These are phyloP conservation scores for Trichogramma dendrolimi DNA, from an alignment of 2,888 invertebrate genomes.

Conservation along the genomic window DNA sequence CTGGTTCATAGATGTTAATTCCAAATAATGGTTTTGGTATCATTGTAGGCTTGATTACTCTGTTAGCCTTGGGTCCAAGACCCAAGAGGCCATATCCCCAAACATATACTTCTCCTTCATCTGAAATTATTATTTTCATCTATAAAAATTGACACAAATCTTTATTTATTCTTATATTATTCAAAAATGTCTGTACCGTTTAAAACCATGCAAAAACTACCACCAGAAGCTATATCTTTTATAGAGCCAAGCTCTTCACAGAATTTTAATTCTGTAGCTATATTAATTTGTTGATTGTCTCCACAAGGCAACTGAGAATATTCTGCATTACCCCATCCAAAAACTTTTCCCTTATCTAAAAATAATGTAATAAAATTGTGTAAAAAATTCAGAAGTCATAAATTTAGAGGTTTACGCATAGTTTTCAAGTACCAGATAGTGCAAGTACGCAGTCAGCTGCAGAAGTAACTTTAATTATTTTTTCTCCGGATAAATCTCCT, in stretches of 20 bases:
- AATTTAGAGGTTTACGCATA: no score
- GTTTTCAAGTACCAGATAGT: conserved; percentile 63
- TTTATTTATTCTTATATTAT: neutral
- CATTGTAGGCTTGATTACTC: conserved; percentile 63
- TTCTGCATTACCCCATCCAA: conserved; percentile 97
- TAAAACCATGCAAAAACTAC: conserved; percentile 78
- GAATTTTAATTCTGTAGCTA: conserved; percentile 64
- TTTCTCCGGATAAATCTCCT: conserved; percentile 81
- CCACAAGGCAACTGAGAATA: conserved; percentile 74
- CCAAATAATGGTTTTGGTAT: conserved; percentile 84
- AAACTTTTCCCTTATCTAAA: conserved; percentile 80
- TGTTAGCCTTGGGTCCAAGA: conserved; percentile 74
- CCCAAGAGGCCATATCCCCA: conserved; percentile 96
- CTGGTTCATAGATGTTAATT: conserved; percentile 73
- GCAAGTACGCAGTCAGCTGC: conserved; percentile 85
- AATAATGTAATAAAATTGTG: neutral
- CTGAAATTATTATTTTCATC: conserved; percentile 51
- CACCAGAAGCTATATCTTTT: conserved; percentile 76
- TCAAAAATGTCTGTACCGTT: conserved; percentile 60
- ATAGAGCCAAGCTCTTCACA: conserved; percentile 70
- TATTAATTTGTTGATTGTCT: conserved; percentile 67
- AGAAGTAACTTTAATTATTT: conserved; percentile 74
- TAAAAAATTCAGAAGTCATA: neutral
- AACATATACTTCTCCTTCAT: conserved; percentile 76
- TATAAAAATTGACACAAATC: neutral